Evolutionary conservation across 2,888 invertebrate genomes (phyloP).

Genomic region (Stenurella melanura): DNA sequence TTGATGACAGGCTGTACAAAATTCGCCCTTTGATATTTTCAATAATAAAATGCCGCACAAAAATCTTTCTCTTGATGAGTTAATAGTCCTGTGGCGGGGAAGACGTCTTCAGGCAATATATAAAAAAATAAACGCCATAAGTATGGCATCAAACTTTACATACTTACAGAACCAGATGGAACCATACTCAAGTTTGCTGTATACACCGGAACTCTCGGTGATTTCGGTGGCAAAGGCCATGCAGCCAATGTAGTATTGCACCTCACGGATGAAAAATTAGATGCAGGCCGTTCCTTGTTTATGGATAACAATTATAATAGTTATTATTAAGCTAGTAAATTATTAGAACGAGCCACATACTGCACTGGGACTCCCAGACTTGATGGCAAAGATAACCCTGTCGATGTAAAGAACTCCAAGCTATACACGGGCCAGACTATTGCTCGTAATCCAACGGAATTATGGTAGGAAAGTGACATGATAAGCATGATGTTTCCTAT

Average conservation of each 20-base stretch:
- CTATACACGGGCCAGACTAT: slow-evolving; percentile 55
- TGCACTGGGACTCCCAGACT: no score
- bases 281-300: no score
- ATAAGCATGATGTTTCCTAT: slow-evolving; percentile 62
- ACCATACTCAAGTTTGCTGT: slow-evolving; percentile 60
- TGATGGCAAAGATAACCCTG: slow-evolving; percentile 56
- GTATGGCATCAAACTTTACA: slow-evolving; percentile 59
- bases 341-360: no score
- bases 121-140: slow-evolving; percentile 31
- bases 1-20: no score
- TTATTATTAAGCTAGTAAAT: no score
- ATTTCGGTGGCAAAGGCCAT: slow-evolving; percentile 60
- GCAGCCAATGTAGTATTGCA: slow-evolving; percentile 55
- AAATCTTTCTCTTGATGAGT: slow-evolving; percentile 53
- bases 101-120: slow-evolving; percentile 38
- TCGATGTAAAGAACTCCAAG: slow-evolving; percentile 50
- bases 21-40: no score
- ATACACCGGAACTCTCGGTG: slow-evolving; percentile 62
- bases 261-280: slow-evolving; percentile 51
- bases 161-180: slow-evolving; percentile 57
- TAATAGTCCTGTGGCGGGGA: slow-evolving; percentile 56
- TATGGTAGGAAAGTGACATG: slow-evolving; percentile 63
- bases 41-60: background rate
- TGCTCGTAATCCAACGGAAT: slow-evolving; percentile 56
- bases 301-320: no score